Conservation (phyloP, 2,797 vertebrate genomes). For the Eutrigla gurnardus region DNA sequence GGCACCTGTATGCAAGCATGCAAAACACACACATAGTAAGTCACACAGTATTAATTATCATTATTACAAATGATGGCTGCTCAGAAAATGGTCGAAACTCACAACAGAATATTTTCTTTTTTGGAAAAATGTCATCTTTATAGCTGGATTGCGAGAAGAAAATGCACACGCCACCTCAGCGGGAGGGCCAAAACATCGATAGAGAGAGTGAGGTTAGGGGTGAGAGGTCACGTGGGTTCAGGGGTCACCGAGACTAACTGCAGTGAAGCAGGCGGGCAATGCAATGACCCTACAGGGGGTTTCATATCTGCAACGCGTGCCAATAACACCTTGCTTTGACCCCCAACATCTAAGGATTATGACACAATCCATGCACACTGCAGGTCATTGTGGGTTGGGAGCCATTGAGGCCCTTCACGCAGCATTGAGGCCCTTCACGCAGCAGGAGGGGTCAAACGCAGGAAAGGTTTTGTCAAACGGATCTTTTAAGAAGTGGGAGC, state of each 20-base stretch:
- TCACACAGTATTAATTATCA: too few relatives aligned
- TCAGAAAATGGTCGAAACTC: not conserved
- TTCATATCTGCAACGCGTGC: slow-evolving; percentile 75
- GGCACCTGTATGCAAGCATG: slow-evolving; percentile 85
- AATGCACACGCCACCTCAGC: slow-evolving; percentile 40
- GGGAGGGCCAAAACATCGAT: slow-evolving; percentile 55
- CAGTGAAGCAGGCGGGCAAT: slow-evolving; percentile 46
- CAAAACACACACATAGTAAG: slow-evolving; percentile 10
- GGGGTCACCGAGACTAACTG: slow-evolving; percentile 66
- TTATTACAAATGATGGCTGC: not conserved
- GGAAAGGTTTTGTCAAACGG: slow-evolving; percentile 29
- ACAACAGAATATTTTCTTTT: not conserved
- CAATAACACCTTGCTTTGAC: slow-evolving; percentile 59
- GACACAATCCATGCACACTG: slow-evolving; percentile 52
- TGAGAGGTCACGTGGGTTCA: slow-evolving; percentile 69
- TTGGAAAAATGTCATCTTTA: not conserved
- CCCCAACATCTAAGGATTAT: slow-evolving; percentile 43
- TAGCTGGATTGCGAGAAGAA: slow-evolving; percentile 12
- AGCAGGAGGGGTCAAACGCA: slow-evolving; percentile 49
- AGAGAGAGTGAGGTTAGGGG: slow-evolving; percentile 33
- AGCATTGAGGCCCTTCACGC: slow-evolving; percentile 42
- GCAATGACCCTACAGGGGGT: slow-evolving; percentile 62
- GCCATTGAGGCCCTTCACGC: slow-evolving; percentile 4
- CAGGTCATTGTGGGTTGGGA: slow-evolving; percentile 61
- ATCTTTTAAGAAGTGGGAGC: slow-evolving; percentile 31